Base-by-base conservation (phyloP, 2,797 vertebrate genomes). In the Galagoides demidoff region DNA sequence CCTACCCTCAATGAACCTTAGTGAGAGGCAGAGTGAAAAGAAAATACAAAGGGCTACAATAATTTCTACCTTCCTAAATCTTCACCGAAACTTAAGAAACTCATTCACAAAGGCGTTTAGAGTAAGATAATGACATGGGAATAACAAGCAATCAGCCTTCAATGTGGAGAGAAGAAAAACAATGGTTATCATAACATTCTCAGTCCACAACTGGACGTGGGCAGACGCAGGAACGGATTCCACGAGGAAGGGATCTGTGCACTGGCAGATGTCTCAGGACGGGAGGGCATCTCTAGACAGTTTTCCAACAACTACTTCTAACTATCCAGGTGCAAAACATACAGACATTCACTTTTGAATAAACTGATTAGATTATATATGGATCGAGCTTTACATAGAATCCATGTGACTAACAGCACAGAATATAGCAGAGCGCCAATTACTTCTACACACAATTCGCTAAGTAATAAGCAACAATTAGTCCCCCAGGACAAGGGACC, bases 51-150 rank as follows among this genome's bases (percentile, higher is more conserved):
- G 78, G 85, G 77, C 96, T 45, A 4, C 77, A 83, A 37, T 86
- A 86, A 49, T 89, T 91, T 89, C 7, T 88, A 81, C 92, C 61
- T 95, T 29, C 5, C 73, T 39, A 96, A 96, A 97, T 97, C 70
- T 74, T 89, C 94, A 95, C 43, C 20, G 45, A 97, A 95, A 97
- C 96, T 89, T 85, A 87, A 77, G 70, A 84, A 91, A 97, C 78
- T 92, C 63, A 95, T 91, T 89, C 20, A 31, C 43, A 95, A 88
- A 90, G 59, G 86, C 93, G 22, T 86, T 92, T 87, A 39, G 74
- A 95, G 45, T 85, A 78, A 94, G 78, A 76, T 77, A 85, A 79
- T 70, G 39, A 68, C 49, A 66, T 5, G 13, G 85, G 39, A 94
- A 68, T 55, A 71, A 70, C 31, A 95, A 70, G 57, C 96, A 93